Base-by-base conservation (phyloP, 2,888 invertebrate species). In the Hofmannophila pseudospretella region DNA sequence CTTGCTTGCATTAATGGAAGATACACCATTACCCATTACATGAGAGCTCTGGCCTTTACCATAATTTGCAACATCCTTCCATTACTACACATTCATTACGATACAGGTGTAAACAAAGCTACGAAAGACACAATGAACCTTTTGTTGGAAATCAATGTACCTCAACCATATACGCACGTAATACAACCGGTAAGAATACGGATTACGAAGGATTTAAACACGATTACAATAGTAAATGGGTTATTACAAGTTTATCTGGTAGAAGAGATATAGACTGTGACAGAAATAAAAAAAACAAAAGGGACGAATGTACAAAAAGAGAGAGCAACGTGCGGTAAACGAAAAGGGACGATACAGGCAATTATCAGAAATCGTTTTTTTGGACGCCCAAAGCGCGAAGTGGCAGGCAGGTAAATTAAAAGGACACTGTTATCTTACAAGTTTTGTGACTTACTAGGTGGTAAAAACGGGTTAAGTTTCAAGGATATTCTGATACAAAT, bases 361-460 rank as follows among this genome's bases (percentile, higher is more conserved):
- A 41, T 41, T 41, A 36, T 19, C 27, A 29, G 37, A 27, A 31
- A 12, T 10, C 23, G 16, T 16, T 32, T 27, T 27, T 33, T 33
- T 35, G 12, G 30, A 9, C 9, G 30, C 23, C 32, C 25, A 26
- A 34, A 27, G 13, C 20, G 23, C 29, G 2, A 37, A 31, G 27
- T 26, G 34, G 37, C 37, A 41, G 41, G 41, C 34, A 41, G 34
- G 30, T 13, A 28, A 30, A 37, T 34, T 37, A 22, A 34, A 36
- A 41, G 30, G 36, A 27, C 36, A 34, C 16, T 31, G 13, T 29
- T 32, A 26, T 36, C 33, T 25, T 13, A 27, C 20, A 1, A 14
- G 32, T 7, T 7, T 11, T 9, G 14, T 16, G 3, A 7, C 14
- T 16, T 30, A 16, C 12, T 30, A 16, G 29, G 29, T 7, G 23